Percentiles rank a stretch among this genome's conserved stretches.
Conservation (phyloP, 1,140 invertebrate genomes). For the Parapsyche elsis region DNA sequence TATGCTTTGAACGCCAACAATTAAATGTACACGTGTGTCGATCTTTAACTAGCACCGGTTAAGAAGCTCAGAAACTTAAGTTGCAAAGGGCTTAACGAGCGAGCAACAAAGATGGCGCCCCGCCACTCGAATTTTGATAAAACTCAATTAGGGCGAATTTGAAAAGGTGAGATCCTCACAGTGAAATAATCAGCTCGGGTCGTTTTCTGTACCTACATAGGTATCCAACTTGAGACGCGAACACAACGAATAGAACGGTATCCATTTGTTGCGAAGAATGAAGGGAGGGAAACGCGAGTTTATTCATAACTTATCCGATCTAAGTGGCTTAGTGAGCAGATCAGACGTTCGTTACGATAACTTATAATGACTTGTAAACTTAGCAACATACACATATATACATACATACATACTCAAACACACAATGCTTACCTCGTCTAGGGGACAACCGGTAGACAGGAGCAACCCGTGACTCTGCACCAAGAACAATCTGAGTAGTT, state of each 20-base stretch:
- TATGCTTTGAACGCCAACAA: not conserved
- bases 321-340: conserved; percentile 14
- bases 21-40: not conserved
- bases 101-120: not conserved
- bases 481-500: conserved; percentile 87
- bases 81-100: conserved; percentile 37
- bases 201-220: not conserved
- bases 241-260: not conserved
- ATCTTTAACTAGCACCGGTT: not conserved
- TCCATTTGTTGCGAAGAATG: not conserved
- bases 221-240: not conserved
- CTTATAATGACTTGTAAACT: not conserved
- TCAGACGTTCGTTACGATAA: not conserved
- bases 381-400: not conserved
- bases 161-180: not conserved
- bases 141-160: conserved; percentile 31
- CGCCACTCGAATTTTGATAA: not conserved
- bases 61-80: conserved; percentile 21
- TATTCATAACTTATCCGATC: conserved; percentile 17
- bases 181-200: not conserved
- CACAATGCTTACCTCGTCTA: conserved; percentile 83
- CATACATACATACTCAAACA: not conserved
- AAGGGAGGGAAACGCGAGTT: not conserved
- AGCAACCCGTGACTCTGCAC: conserved; percentile 88
- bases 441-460: conserved; percentile 87